These are phyloP conservation scores for Ectemnius lituratus DNA, from an alignment of 2,888 invertebrate species.

Conservation along the genomic window DNA sequence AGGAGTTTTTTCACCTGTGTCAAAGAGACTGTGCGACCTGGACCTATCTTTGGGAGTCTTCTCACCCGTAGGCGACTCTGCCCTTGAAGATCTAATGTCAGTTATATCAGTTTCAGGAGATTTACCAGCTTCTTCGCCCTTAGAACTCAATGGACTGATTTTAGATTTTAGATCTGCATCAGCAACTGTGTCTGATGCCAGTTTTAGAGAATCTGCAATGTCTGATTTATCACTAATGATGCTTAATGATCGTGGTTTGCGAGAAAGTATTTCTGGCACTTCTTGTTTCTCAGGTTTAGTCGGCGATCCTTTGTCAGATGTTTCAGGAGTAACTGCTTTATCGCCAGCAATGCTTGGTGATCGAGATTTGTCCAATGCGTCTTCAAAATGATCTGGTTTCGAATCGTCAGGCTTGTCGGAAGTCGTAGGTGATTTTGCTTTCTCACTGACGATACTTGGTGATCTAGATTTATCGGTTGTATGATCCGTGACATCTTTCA, in stretches of 20 bases:
- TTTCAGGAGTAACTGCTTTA: not conserved
- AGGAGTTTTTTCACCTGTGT: slow-evolving; percentile 68
- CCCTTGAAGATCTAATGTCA: slow-evolving; percentile 25
- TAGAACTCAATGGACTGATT: not conserved
- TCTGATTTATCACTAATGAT: slow-evolving; percentile 32
- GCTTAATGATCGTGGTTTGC: slow-evolving; percentile 41
- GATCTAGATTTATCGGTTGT: slow-evolving; percentile 25
- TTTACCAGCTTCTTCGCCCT: not conserved
- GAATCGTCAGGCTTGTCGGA: slow-evolving; percentile 12
- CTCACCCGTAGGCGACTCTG: slow-evolving; percentile 28
- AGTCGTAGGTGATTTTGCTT: slow-evolving; percentile 25
- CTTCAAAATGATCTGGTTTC: slow-evolving; percentile 27
- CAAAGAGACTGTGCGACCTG: slow-evolving; percentile 69
- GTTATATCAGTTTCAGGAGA: not conserved
- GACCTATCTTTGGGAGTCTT: slow-evolving; percentile 66
- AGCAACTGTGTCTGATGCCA: not conserved
- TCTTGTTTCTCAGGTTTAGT: not conserved
- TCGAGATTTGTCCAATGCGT: slow-evolving; percentile 37
- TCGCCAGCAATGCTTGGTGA: slow-evolving; percentile 34
- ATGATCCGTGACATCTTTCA: slow-evolving; percentile 21
- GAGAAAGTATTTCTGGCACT: slow-evolving; percentile 6
- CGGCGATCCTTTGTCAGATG: slow-evolving; percentile 6
- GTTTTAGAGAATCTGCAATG: not conserved
- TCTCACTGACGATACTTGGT: slow-evolving; percentile 36
- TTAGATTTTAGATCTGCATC: not conserved